Base-by-base conservation (phyloP, 2,888 invertebrate genomes). In the Bhutanitis thaidina region DNA sequence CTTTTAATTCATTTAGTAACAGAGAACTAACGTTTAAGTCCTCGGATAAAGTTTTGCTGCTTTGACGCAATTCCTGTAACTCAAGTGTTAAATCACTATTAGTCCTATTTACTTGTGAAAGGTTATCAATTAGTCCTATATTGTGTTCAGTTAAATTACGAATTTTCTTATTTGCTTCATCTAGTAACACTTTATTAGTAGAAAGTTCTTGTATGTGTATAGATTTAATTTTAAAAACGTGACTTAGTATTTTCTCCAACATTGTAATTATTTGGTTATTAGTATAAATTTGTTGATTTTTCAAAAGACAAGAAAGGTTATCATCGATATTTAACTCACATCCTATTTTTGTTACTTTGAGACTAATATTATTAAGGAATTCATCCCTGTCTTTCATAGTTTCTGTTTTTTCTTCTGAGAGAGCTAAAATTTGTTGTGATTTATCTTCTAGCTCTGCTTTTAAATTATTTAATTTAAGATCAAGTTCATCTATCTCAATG, bases 181-280 rank as follows among this genome's bases (percentile, higher is more conserved):
- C n/a, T 32, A 32, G 1, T 7, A 32, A 1, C 12, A 29, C 29
- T 8, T 40, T 54, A 69, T 39, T 41, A 78, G 53, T 30, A 58
- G 55, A 34, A 62, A 49, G 20, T 65, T 60, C 20, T 60, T 7
- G 52, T 63, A 52, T 41, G 60, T 38, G 25, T 30, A 32, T 37
- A 2, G 15, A 15, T 10, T 47, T 37, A 7, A 13, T 43, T n/a
- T 20, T 30, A 15, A 25, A 15, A 38, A 36, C 13, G 29, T 71
- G 59, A 54, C 62, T 60, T 13, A 52, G 52, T 48, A 80, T 67
- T 59, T 68, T 66, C 12, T 80, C 69, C 44, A 86, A 64, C 1
- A 61, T 63, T n/a, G 60, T 37, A 29, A 70, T 40, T 41, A 82
- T 70, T 51, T 58, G 54, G 38, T 76, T 68, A 16, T 10, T 15